Evolutionary conservation across 2,113 vertebrate genomes (phyloP).

Genomic region (Clarias batrachus): DNA sequence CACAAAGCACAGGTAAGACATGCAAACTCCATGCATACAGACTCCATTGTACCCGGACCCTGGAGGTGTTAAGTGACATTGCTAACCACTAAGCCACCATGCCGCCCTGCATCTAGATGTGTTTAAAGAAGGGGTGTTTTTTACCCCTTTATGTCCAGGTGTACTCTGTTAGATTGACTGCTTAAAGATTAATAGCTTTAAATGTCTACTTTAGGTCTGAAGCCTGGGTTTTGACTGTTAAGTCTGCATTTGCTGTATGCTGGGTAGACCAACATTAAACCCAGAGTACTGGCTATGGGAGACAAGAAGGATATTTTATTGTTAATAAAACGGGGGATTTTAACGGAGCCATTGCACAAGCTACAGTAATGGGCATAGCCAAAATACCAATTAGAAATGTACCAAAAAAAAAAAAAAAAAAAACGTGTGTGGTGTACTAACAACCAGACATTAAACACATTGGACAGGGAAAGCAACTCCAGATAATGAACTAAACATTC

Average conservation of each 20-base stretch:
- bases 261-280: not conserved
- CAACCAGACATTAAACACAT: not conserved
- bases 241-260: not conserved
- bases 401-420: not conserved
- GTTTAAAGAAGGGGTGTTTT: too few species aligned
- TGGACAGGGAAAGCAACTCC: too few species aligned
- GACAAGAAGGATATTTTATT: not conserved
- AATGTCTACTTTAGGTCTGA: not conserved
- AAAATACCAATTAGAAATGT: not conserved
- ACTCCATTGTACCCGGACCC: too few species aligned
- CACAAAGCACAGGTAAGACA: too few species aligned
- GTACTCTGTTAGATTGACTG: not conserved
- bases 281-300: not conserved
- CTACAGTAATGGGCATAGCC: not conserved
- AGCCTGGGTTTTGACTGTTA: not conserved
- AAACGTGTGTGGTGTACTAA: not conserved
- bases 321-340: not conserved
- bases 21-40: too few species aligned
- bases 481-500: too few species aligned
- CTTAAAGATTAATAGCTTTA: not conserved
- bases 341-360: not conserved
- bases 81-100: too few species aligned
- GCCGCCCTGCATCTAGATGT: too few species aligned
- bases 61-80: too few species aligned
- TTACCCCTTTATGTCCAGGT: not conserved